Base-by-base conservation (phyloP, 2,888 invertebrate species). In the Amphipyra tragopoginis region DNA sequence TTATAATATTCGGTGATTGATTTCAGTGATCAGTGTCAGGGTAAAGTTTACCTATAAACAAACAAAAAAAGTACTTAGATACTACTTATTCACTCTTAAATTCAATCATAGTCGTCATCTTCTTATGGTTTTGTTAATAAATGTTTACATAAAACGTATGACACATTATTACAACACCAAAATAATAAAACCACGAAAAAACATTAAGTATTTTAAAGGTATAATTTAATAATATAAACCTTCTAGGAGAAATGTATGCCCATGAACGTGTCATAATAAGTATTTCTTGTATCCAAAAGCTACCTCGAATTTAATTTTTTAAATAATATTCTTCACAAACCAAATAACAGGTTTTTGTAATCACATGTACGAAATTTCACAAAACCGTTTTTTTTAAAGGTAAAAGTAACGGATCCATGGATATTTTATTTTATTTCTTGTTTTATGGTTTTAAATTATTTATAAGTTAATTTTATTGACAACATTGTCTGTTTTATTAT, bases 211-310 rank as follows among this genome's bases (percentile, higher is more conserved):
- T 38, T 4, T n/a, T 21, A n/a, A 21, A 49, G 11, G 21, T 49
- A 38, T 38, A 38, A 49, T 38, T 49, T 38, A 14, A 38, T 49
- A 49, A 49, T 13, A 7, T 38, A 1, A n/a, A 36, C 10, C 36
- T 36, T 10, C 11, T 36, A 9, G 36, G 1, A 36, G 36, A 36
- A 36, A 7, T 29, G 2, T 29, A 26, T 14, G 40, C 13, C 40
- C 50, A 29, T 33, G 40, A 40, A 40, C 39, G 50, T 40, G 13
- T 13, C 36, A 29, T 29, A 29, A 50, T 26, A 39, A 39, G 13
- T 36, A 14, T n/a, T 42, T n/a, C 14, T 8, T n/a, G 29, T 45
- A 39, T 14, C 8, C 26, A 13, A 71, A 70, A 71, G 9, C 40
- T 14, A 10, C 11, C 8, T 54, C 52, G 13, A 36, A 13, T 39